Evolutionary conservation across 2,113 vertebrate species (phyloP).

Genomic region (Varanus komodoensis): DNA sequence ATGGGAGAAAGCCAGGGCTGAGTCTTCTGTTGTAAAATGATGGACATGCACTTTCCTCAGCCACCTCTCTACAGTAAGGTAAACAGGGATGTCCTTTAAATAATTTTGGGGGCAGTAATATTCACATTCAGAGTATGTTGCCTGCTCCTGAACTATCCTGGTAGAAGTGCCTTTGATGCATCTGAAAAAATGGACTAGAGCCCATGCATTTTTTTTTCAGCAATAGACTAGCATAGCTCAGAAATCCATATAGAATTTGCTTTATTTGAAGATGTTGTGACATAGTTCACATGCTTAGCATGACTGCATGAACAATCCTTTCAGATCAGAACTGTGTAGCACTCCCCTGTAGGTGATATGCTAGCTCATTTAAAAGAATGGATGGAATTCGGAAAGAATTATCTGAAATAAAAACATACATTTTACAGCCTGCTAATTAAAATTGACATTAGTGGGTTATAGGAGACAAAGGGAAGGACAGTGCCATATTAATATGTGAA

Average conservation of each 20-base stretch:
- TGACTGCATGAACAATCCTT: constrained; percentile 9
- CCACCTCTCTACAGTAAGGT: too few species aligned
- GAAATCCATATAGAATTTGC: too few species aligned
- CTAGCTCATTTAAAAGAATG: constrained; percentile 61
- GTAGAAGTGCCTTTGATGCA: neutral
- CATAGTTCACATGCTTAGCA: neutral
- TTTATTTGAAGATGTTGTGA: neutral
- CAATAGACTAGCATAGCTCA: neutral
- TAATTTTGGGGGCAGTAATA: too few species aligned
- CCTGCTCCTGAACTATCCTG: neutral
- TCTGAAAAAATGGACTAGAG: neutral
- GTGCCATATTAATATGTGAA: constrained; percentile 67
- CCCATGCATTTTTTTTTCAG: neutral
- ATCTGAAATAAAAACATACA: constrained; percentile 53
- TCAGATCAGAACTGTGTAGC: constrained; percentile 38
- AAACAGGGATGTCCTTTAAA: too few species aligned
- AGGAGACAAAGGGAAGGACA: constrained; percentile 59
- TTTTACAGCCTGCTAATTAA: constrained; percentile 66
- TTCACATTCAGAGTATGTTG: neutral
- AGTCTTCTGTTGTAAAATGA: too few species aligned
- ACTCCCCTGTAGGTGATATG: constrained; percentile 25
- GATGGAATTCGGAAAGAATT: constrained; percentile 36
- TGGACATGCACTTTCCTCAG: too few species aligned
- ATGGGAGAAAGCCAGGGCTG: too few species aligned
- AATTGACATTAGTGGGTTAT: constrained; percentile 60